A percentile compares a stretch with the other conserved stretches of the same genome.
Conservation (phyloP, 2,113 vertebrate genomes). For the Spea multiplicata region DNA sequence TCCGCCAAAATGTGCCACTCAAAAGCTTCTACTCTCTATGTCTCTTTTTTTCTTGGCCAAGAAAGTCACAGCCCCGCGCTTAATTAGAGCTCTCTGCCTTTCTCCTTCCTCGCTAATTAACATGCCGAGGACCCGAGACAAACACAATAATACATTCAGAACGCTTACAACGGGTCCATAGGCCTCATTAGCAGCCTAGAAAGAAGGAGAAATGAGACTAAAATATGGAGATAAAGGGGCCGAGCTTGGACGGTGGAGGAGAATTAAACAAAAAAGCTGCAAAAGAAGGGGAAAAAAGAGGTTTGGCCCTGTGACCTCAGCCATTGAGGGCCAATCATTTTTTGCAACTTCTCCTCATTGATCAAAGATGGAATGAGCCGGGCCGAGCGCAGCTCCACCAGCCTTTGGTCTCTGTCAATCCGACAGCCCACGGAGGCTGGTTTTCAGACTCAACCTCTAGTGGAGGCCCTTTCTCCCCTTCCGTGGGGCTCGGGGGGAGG, state of each 20-base stretch:
- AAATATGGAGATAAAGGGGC: conserved; percentile 25
- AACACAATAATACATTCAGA: conserved; percentile 66
- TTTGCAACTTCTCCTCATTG: conserved; percentile 1
- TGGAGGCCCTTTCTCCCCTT: background rate
- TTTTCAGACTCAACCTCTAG: background rate
- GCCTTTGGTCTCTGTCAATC: background rate
- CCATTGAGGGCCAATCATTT: conserved; percentile 56
- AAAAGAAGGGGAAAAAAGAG: conserved; percentile 56
- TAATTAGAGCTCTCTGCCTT: conserved; percentile 81
- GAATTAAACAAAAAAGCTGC: conserved; percentile 63
- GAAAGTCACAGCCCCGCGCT: conserved; percentile 76
- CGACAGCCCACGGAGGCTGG: background rate
- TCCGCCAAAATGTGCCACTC: conserved; percentile 69
- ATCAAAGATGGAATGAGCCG: background rate
- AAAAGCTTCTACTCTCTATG: conserved; percentile 55
- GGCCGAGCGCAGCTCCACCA: background rate
- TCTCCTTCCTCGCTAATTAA: conserved; percentile 79
- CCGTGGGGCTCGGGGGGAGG: conserved; percentile 1
- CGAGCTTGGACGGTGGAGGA: conserved; percentile 56
- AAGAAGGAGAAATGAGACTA: conserved; percentile 44
- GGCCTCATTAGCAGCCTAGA: conserved; percentile 66
- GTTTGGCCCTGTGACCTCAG: conserved; percentile 61
- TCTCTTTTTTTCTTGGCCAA: conserved; percentile 68
- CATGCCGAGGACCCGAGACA: conserved; percentile 69
- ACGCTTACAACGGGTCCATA: conserved; percentile 63